Base-by-base conservation (phyloP, 2,797 vertebrate genomes). In the Sebastes vulpes region DNA sequence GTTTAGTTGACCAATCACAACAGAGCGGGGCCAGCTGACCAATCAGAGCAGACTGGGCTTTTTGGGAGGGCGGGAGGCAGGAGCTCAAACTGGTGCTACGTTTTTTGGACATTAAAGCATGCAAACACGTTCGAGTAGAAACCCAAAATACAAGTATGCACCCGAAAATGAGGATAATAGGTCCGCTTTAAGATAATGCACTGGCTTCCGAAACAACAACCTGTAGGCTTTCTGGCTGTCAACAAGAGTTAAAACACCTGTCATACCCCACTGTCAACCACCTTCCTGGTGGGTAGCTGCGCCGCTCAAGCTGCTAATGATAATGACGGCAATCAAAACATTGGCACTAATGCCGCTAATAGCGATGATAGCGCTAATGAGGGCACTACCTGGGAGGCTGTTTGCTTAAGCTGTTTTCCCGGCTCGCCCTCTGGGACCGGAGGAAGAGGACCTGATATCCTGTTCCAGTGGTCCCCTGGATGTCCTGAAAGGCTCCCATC, bases 381-480 rank as follows among this genome's bases (percentile, higher is more conserved):
- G 92, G 89, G 88, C 75, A 66, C 91, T 91, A 94, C 92, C 93
- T 93, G 84, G 76, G 92, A 94, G 93, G 90, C 85, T 93, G 90
- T 93, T 95, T 93, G 86, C 88, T 86, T 90, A 84, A 93, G 90
- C 83, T 94, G 91, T 95, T 92, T 95, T 94, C 42, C 78, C 83
- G 77, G 73, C 91, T 89, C 64, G 79, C 91, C 91, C 87, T 84
- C 26, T 20, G 85, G 89, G 92, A 90, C 73, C 66, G 6, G 74
- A 50, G 80, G 31, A 64, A 82, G 75, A 78, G 23, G 75, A 38
- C 69, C 79, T 75, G 80, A 82, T 84, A 94, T 95, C 93, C 92
- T 93, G 92, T 87, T 74, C 85, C 72, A 54, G 20, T 3, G 1
- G 72, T 66, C 82, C 89, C 82, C 72, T 66, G 26, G 18, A 74